Conservation (phyloP, 2,888 invertebrate species). For the Melanchra persicariae region DNA sequence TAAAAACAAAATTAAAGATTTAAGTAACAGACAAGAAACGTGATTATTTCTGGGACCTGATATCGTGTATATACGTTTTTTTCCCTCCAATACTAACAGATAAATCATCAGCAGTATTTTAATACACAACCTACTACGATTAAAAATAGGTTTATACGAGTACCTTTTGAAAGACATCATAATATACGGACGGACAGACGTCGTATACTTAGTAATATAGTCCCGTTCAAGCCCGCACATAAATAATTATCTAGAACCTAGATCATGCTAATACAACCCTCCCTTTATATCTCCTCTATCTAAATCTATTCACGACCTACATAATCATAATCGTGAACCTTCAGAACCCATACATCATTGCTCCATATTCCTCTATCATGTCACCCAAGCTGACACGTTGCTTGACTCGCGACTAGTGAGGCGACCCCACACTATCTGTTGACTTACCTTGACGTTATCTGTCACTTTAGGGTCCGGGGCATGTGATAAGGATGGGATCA, state of each 20-base stretch:
- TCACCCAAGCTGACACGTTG: slow-evolving; percentile 37
- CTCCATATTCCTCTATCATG: slow-evolving; percentile 43
- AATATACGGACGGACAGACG: neutral
- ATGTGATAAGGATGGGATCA: slow-evolving; percentile 7
- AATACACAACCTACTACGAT: neutral
- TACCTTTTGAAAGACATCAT: neutral
- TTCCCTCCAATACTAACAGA: too few relatives aligned
- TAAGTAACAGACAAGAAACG: too few relatives aligned
- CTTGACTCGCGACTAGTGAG: slow-evolving; percentile 27
- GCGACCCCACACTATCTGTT: slow-evolving; percentile 54
- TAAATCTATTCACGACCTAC: slow-evolving; percentile 3
- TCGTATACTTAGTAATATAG: neutral
- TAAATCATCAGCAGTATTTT: too few relatives aligned
- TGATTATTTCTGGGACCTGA: too few relatives aligned
- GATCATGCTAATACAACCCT: neutral
- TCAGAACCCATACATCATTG: slow-evolving; percentile 27
- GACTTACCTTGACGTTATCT: slow-evolving; percentile 59
- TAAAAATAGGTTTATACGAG: neutral
- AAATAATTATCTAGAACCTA: neutral
- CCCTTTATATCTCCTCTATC: neutral
- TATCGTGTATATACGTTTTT: too few relatives aligned
- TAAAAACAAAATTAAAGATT: too few relatives aligned
- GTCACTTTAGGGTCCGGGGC: slow-evolving; percentile 42
- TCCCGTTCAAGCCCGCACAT: neutral
- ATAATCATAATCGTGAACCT: neutral